phyloP scores from a whole-genome alignment of 2,888 invertebrate species.

The Thelaira solivaga region DNA sequence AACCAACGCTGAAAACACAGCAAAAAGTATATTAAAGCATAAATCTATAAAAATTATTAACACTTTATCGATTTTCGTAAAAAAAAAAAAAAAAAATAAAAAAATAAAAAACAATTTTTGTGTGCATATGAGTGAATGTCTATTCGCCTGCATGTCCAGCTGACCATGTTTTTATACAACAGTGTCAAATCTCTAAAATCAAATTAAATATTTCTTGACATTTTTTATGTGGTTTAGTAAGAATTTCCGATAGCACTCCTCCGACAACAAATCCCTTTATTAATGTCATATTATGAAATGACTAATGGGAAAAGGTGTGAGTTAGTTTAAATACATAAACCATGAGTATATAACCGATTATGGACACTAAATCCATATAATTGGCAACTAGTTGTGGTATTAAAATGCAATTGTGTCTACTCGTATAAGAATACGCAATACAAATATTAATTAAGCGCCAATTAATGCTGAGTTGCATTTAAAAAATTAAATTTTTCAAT shows the following conservation, averaged over 20 bases:
- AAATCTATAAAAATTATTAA: conserved; percentile 48
- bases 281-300: too few species aligned
- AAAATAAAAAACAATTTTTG: background rate
- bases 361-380: too few species aligned
- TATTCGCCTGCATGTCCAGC: background rate
- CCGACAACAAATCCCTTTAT: too few species aligned
- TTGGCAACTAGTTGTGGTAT: too few species aligned
- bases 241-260: conserved; percentile 1
- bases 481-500: too few species aligned
- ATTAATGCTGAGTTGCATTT: too few species aligned
- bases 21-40: conserved; percentile 5
- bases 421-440: too few species aligned
- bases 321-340: too few species aligned
- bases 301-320: too few species aligned
- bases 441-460: too few species aligned
- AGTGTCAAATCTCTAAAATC: conserved; percentile 28
- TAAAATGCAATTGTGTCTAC: too few species aligned
- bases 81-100: background rate
- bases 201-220: conserved; percentile 28
- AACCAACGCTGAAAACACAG: background rate
- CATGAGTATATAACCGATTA: too few species aligned
- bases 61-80: conserved; percentile 44
- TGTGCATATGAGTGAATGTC: background rate
- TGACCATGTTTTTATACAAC: background rate
- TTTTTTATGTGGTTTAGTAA: conserved; percentile 33